A percentile compares a stretch with the other conserved stretches of the same genome.
These are phyloP conservation scores for Gasteruption jaculator DNA, from an alignment of 2,888 invertebrate genomes.

Conservation along the genomic window DNA sequence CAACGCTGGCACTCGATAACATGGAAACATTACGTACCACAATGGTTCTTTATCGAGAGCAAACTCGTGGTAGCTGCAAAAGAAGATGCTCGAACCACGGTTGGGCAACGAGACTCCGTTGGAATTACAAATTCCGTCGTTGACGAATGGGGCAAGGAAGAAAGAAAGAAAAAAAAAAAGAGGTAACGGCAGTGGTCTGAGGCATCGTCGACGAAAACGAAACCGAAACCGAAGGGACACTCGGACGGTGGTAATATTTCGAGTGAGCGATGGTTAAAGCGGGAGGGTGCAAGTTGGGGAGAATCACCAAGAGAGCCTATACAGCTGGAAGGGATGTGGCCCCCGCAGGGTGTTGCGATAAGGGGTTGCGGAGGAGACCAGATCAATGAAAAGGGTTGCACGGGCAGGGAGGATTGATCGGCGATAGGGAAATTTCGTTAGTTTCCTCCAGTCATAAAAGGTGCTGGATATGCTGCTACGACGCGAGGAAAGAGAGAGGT, in stretches of 20 bases:
- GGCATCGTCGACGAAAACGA: too few relatives aligned
- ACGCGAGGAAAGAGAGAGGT: constrained; percentile 31
- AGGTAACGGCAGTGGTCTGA: too few relatives aligned
- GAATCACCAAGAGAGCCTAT: constrained; percentile 17
- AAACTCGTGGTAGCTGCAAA: too few relatives aligned
- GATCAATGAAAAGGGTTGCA: constrained; percentile 46
- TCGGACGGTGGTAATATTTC: constrained; percentile 38
- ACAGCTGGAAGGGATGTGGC: constrained; percentile 15
- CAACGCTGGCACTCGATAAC: too few relatives aligned
- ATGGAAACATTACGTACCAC: too few relatives aligned
- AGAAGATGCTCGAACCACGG: too few relatives aligned
- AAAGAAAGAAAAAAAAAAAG: too few relatives aligned
- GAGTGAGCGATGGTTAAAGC: constrained; percentile 23
- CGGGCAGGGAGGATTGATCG: constrained; percentile 41
- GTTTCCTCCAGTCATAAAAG: constrained; percentile 44
- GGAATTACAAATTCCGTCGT: too few relatives aligned
- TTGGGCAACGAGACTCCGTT: too few relatives aligned
- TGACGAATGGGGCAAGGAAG: too few relatives aligned
- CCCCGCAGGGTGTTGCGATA: constrained; percentile 44
- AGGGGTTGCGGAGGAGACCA: constrained; percentile 41
- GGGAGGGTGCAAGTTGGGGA: constrained; percentile 9
- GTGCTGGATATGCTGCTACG: constrained; percentile 24
- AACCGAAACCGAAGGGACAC: too few relatives aligned
- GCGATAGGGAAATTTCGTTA: constrained; percentile 50
- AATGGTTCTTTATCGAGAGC: too few relatives aligned